phyloP scores from a whole-genome alignment of 2,888 invertebrate genomes.

The Diarsia dahlii region DNA sequence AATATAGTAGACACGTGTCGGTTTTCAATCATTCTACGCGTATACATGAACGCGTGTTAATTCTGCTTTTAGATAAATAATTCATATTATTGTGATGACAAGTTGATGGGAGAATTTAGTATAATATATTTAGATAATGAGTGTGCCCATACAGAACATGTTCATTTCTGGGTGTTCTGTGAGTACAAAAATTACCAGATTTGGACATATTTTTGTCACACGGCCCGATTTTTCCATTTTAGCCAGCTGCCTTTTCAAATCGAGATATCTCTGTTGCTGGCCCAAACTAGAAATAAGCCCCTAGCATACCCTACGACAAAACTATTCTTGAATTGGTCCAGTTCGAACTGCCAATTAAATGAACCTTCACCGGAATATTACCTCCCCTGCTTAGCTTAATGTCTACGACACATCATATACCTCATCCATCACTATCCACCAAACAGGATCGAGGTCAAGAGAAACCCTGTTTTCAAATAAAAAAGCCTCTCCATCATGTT shows the following conservation, averaged over 20 bases:
- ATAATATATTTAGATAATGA: no score
- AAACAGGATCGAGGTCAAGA: not conserved
- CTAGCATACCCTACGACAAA: not conserved
- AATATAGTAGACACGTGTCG: constrained; percentile 39
- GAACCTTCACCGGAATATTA: not conserved
- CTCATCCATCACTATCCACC: not conserved
- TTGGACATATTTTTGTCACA: not conserved
- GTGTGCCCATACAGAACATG: no score
- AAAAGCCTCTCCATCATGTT: not conserved
- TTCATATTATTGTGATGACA: no score
- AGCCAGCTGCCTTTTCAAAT: not conserved
- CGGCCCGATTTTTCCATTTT: not conserved
- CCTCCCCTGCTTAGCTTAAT: no score
- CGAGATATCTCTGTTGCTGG: not conserved
- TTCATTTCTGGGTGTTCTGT: not conserved
- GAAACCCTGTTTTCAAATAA: not conserved
- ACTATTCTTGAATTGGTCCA: not conserved
- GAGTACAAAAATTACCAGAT: not conserved
- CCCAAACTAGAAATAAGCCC: not conserved
- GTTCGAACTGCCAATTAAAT: not conserved
- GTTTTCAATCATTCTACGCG: not conserved
- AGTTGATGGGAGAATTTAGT: no score
- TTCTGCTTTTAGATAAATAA: no score
- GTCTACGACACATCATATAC: not conserved
- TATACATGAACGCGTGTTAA: not conserved